Evolutionary conservation across 92 coral and sea anemone species (phyloP).

Genomic region (Bergia sp.): DNA sequence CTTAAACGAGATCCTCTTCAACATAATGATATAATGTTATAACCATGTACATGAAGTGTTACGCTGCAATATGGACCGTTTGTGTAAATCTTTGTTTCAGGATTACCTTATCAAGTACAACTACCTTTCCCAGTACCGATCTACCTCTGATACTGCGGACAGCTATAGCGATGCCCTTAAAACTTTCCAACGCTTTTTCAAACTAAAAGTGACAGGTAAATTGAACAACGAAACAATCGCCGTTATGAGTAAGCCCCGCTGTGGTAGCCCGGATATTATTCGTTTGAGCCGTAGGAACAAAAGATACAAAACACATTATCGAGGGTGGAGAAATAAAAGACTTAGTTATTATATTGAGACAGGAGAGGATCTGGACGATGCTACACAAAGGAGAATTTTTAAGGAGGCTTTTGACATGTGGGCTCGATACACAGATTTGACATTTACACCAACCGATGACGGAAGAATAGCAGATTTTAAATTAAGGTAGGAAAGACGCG

Average conservation of each 20-base stretch:
- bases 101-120: neutral
- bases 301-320: neutral
- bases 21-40: too few species aligned
- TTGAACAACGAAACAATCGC: neutral
- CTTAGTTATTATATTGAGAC: neutral
- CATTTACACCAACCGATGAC: neutral
- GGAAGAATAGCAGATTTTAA: neutral
- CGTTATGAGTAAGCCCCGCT: neutral
- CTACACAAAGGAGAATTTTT: neutral
- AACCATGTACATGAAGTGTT: too few species aligned
- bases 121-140: neutral
- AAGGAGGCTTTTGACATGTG: constrained; percentile 7
- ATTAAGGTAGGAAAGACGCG: neutral
- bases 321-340: neutral
- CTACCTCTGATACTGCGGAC: neutral
- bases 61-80: neutral
- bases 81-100: neutral
- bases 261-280: neutral
- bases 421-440: constrained; percentile 3
- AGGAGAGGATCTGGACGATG: neutral
- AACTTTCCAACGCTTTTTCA: constrained; percentile 6
- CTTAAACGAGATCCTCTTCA: too few species aligned
- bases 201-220: neutral
- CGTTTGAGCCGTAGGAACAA: neutral
- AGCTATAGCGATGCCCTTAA: neutral